Evolutionary conservation across 2,888 invertebrate genomes (phyloP).

Genomic region (Nasonovia ribisnigri): DNA sequence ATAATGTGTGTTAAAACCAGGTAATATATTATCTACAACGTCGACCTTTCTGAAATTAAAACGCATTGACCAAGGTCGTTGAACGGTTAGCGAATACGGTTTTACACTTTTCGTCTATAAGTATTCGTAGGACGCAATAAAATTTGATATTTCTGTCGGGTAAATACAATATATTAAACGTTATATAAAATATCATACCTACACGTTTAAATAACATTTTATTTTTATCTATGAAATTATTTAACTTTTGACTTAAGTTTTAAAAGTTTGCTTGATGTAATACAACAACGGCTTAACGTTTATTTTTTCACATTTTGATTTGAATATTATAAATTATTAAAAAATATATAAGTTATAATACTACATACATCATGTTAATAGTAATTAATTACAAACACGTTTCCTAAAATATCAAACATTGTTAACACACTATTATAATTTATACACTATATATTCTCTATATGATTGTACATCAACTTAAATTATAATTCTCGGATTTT

Average conservation of each 20-base stretch:
- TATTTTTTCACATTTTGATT: neutral
- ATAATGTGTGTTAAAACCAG: neutral
- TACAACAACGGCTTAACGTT: neutral
- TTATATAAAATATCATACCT: neutral
- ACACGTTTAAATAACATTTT: neutral
- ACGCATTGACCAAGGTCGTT: slow-evolving; percentile 3
- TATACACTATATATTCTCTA: neutral
- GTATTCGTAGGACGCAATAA: neutral
- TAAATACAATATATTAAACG: neutral
- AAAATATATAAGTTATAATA: neutral
- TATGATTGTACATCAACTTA: neutral
- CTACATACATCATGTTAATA: neutral
- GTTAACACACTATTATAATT: neutral
- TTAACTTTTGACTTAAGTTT: neutral
- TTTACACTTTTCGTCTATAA: neutral
- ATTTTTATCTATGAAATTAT: neutral
- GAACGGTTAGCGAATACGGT: neutral
- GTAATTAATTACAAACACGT: neutral
- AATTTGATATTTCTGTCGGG: neutral
- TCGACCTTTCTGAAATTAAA: neutral
- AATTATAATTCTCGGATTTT: neutral
- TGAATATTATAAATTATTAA: neutral
- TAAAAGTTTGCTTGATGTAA: neutral
- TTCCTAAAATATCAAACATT: neutral
- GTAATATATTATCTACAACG: neutral